A percentile compares a stretch with the other conserved stretches of the same genome.
Evolutionary conservation across 2,797 vertebrate species (phyloP).

Genomic region (Cynodonichthys magdalenae): DNA sequence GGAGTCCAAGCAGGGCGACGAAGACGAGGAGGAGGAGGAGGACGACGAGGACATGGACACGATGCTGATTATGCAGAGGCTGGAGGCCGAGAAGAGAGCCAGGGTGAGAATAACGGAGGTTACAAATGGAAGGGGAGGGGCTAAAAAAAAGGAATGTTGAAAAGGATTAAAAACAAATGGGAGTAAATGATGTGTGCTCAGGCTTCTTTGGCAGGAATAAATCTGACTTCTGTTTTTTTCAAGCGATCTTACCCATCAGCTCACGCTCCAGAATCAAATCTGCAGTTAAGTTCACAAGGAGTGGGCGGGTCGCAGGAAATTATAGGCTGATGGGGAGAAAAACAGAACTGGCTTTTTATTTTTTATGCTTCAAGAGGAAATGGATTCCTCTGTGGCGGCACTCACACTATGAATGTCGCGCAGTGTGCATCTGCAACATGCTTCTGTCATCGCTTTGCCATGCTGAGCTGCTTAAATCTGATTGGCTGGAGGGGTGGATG

Average conservation of each 20-base stretch:
- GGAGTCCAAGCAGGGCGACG: constrained; percentile 95
- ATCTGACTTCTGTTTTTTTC: constrained; percentile 41
- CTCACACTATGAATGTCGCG: constrained; percentile 72
- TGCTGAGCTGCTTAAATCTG: constrained; percentile 79
- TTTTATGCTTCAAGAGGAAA: constrained; percentile 24
- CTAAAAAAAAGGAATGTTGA: neutral
- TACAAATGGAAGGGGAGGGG: neutral
- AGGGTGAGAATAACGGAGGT: constrained; percentile 84
- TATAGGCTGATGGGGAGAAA: constrained; percentile 20
- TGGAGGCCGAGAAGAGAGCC: constrained; percentile 96
- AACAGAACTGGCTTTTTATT: constrained; percentile 32
- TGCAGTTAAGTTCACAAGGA: constrained; percentile 10
- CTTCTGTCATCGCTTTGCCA: constrained; percentile 85
- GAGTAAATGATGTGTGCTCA: constrained; percentile 12
- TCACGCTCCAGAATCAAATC: constrained; percentile 13
- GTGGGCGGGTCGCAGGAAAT: constrained; percentile 35
- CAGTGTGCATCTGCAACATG: constrained; percentile 83
- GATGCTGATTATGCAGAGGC: constrained; percentile 94
- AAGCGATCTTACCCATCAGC: constrained; percentile 21
- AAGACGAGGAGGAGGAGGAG: constrained; percentile 95
- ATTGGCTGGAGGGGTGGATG: constrained; percentile 63
- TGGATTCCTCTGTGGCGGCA: constrained; percentile 31
- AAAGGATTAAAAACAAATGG: neutral
- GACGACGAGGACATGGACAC: constrained; percentile 96
- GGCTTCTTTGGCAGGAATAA: constrained; percentile 24